Base-by-base conservation (phyloP, 2,888 invertebrate genomes). In the Xiphydria camelus region DNA sequence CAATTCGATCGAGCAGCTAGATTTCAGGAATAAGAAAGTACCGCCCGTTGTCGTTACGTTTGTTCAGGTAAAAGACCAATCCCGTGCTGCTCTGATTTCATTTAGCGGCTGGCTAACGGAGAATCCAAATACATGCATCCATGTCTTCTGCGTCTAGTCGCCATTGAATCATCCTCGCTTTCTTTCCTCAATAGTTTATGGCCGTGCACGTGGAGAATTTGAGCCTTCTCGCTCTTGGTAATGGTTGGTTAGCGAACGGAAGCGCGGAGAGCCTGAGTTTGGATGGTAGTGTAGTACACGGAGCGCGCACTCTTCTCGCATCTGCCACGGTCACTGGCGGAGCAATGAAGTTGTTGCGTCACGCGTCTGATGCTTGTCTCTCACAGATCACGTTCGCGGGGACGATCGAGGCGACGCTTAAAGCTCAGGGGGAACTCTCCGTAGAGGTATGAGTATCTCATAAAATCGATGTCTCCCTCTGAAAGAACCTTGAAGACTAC, bases 341-440 rank as follows among this genome's bases (percentile, higher is more conserved):
- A 41, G 82, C 82, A 25, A 84, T 84, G 47, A 82, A 81, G 66
- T 59, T 87, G n/a, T 64, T 84, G 31, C 73, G 81, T 31, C 82
- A 81, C 59, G 77, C 80, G 1, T 79, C 79, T 4, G 82, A 84
- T n/a, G 84, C 85, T 4, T 84, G 85, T 58, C 76, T 91, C 33
- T 87, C 83, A 0, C 88, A 90, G 67, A 80, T 88, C 2, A 83
- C 84, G 35, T 89, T 89, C 60, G 86, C 86, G 38, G 80, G 91
- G 25, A 80, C 86, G 1, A 76, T 89, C 48, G 91, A 91, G 72
- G 88, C 89, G 0, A 87, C 87, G 1, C 79, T 92, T 6, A 85
- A 87, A 55, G 90, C 89, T 4, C 88, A 89, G 62, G 89, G 88
- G 3, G 89, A 90, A n/a, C 76, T 91, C n/a, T 88, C 89, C 55